Percentiles rank a stretch among this genome's conserved stretches.
phyloP scores from a whole-genome alignment of 2,797 vertebrate species.

The Xenentodon cancila region DNA sequence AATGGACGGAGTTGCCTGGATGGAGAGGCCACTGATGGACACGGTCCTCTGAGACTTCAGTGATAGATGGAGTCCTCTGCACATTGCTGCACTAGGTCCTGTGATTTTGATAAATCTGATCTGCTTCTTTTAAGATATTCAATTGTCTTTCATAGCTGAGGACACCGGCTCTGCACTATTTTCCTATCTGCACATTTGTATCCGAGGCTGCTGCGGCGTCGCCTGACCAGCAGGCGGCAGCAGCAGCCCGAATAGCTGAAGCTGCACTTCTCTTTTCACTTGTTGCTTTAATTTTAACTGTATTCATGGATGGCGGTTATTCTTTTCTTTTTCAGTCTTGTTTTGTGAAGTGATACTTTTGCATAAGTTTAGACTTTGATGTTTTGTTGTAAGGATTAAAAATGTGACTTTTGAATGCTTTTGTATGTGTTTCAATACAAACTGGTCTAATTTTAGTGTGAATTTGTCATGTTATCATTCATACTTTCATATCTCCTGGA shows the following conservation, averaged over 20 bases:
- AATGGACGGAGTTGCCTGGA: no score
- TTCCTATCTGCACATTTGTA: slow-evolving; percentile 66
- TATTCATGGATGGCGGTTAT: slow-evolving; percentile 59
- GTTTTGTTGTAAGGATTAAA: slow-evolving; percentile 78
- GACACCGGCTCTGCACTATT: slow-evolving; percentile 74
- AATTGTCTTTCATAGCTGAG: slow-evolving; percentile 61
- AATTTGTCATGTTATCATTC: no score
- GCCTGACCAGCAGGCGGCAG: slow-evolving; percentile 48
- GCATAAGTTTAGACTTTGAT: slow-evolving; percentile 73
- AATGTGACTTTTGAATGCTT: slow-evolving; percentile 62
- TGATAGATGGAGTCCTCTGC: slow-evolving; percentile 53
- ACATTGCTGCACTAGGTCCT: slow-evolving; percentile 62
- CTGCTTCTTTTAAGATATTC: slow-evolving; percentile 61
- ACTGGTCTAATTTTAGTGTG: no score
- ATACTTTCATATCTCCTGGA: no score
- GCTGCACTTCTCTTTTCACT: slow-evolving; percentile 56
- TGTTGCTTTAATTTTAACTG: slow-evolving; percentile 58
- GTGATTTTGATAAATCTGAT: slow-evolving; percentile 61
- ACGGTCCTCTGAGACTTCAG: no score
- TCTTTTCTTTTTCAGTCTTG: slow-evolving; percentile 56
- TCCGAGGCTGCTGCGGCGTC: slow-evolving; percentile 20
- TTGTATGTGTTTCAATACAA: background rate
- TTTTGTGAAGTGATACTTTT: slow-evolving; percentile 78
- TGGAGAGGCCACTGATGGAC: no score
- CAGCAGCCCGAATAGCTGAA: slow-evolving; percentile 32